Conservation (phyloP, 2,888 invertebrate species). For the Drosophila subquinaria region DNA sequence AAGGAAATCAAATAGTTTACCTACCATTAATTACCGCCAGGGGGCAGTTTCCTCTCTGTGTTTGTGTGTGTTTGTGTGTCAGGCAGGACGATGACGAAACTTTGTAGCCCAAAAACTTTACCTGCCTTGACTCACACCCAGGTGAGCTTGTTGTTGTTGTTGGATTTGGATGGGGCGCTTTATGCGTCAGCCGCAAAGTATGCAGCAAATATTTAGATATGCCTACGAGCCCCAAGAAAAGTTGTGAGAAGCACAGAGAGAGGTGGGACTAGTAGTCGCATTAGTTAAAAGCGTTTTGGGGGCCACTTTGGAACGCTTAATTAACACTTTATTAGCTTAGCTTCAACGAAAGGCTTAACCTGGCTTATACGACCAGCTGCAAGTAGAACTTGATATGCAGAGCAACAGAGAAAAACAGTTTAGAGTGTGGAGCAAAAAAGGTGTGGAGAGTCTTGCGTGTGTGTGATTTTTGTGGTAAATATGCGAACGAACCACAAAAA, state of each 20-base stretch:
- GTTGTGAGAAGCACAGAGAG: slow-evolving; percentile 32
- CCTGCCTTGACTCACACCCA: slow-evolving; percentile 41
- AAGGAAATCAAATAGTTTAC: slow-evolving; percentile 79
- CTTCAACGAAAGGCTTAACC: slow-evolving; percentile 60
- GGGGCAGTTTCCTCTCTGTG: slow-evolving; percentile 57
- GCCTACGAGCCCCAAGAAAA: slow-evolving; percentile 55
- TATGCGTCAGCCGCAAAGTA: slow-evolving; percentile 74
- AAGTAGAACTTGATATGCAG: slow-evolving; percentile 40
- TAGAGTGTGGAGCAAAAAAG: not conserved
- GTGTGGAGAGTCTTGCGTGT: slow-evolving; percentile 26
- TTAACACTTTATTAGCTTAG: slow-evolving; percentile 77
- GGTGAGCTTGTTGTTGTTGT: slow-evolving; percentile 24
- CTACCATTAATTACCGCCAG: slow-evolving; percentile 70
- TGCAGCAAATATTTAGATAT: slow-evolving; percentile 76
- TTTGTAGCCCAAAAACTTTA: slow-evolving; percentile 61
- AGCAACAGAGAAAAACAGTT: not conserved
- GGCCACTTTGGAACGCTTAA: slow-evolving; percentile 69
- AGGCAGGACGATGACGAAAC: slow-evolving; percentile 41
- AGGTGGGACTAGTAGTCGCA: slow-evolving; percentile 34
- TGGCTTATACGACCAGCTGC: slow-evolving; percentile 46
- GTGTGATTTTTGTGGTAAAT: slow-evolving; percentile 66
- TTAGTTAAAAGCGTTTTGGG: slow-evolving; percentile 64
- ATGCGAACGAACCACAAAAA: slow-evolving; percentile 65
- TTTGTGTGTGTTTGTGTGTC: slow-evolving; percentile 14
- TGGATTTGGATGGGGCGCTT: slow-evolving; percentile 11